Evolutionary conservation across 2,797 vertebrate species (phyloP).

Genomic region (Setipinna tenuifilis): DNA sequence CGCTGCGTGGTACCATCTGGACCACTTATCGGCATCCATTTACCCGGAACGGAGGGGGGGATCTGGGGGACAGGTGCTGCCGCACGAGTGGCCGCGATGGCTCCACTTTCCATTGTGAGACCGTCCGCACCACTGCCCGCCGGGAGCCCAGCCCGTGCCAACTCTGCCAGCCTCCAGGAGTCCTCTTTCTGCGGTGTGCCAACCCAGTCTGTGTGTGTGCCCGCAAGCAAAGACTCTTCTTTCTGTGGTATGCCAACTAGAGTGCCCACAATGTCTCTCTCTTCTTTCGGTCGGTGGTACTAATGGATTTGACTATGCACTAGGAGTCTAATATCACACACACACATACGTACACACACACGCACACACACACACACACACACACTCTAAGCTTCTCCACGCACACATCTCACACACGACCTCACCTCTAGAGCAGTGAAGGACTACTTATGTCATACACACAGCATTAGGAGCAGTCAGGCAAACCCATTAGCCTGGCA

Average conservation of each 20-base stretch:
- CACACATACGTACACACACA: not conserved
- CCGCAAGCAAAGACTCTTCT: no score
- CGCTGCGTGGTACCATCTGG: not conserved
- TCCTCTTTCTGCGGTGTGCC: no score
- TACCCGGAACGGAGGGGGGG: not conserved
- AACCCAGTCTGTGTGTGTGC: no score
- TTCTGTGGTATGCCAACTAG: no score
- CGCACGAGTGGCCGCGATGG: not conserved
- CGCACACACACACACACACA: not conserved
- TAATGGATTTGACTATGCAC: slow-evolving; percentile 35
- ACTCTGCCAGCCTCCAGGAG: no score
- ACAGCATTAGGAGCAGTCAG: not conserved
- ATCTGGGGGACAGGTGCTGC: not conserved
- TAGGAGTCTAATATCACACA: not conserved
- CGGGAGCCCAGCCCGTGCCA: no score
- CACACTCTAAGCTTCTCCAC: no score
- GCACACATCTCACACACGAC: not conserved
- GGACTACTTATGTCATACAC: not conserved
- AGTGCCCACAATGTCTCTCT: no score
- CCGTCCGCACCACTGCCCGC: not conserved
- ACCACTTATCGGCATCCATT: not conserved
- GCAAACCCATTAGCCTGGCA: not conserved
- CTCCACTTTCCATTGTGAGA: not conserved
- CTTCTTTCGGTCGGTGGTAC: slow-evolving; percentile 37
- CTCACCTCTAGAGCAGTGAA: not conserved